phyloP scores from a whole-genome alignment of 2,797 vertebrate species.

The Hyperoplus lanceolatus region DNA sequence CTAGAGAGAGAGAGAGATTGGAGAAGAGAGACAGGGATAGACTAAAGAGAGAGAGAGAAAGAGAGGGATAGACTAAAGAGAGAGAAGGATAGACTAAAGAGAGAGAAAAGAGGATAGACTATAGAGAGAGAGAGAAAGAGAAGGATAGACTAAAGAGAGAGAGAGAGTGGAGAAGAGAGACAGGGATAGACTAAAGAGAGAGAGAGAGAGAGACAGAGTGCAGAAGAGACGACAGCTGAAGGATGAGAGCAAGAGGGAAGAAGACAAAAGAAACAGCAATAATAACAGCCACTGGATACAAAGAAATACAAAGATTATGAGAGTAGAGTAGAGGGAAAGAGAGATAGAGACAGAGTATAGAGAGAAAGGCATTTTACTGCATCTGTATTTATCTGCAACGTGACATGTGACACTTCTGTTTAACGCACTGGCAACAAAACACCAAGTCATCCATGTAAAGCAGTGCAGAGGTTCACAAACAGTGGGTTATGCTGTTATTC shows the following conservation, averaged over 20 bases:
- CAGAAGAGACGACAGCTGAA: background rate
- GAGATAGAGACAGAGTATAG: background rate
- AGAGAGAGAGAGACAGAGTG: background rate
- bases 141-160: too few species aligned
- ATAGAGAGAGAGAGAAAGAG: background rate
- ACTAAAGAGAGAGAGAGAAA: background rate
- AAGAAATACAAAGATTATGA: background rate
- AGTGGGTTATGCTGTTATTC: too few species aligned
- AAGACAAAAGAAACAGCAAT: background rate
- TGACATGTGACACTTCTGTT: background rate
- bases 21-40: background rate
- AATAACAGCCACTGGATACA: background rate
- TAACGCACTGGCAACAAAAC: background rate
- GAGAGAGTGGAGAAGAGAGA: background rate
- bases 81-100: too few species aligned
- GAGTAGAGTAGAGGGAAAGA: background rate
- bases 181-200: background rate
- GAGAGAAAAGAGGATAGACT: too few species aligned
- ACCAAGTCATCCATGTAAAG: background rate
- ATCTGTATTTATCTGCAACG: background rate
- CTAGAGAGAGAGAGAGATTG: background rate
- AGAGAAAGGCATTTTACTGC: background rate
- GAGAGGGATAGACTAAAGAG: too few species aligned
- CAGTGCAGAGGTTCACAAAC: too few species aligned
- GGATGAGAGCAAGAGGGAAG: background rate